Base-by-base conservation (phyloP, 2,113 vertebrate species). In the Myotis yumanensis region DNA sequence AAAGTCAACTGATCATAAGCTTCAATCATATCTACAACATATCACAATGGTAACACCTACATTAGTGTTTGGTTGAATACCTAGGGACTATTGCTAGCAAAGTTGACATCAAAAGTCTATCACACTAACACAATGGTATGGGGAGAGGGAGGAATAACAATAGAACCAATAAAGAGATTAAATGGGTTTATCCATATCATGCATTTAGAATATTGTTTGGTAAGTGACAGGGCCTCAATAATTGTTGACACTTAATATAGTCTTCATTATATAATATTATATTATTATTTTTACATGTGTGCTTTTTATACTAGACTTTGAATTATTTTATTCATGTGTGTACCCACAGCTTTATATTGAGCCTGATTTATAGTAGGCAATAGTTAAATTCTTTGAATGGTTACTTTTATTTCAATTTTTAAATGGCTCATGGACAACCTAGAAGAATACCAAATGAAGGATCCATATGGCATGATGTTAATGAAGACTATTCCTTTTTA, bases 151-250 rank as follows among this genome's bases (percentile, higher is more conserved):
- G 4, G 37, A 37, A 17, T 30, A 71, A 14, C 46, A 20, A 25
- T 14, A 71, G 28, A 89, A 82, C 9, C 17, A 37, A 69, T 25
- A 37, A 2, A 52, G 62, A 72, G 48, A 69, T 68, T 66, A 57
- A 46, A 71, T 57, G 25, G 37, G 20, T 73, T 76, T 92, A 52
- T 82, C 7, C 52, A 59, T 43, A 30, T 48, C 5, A n/a, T 20
- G 23, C 22, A 79, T 82, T 86, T 94, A 72, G 52, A 86, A 71
- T 62, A 66, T 46, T 32, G 11, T 91, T 89, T 86, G 84, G 15
- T 57, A 77, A 76, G 54, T 71, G 64, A 68, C 32, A 75, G 40
- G 11, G 1, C n/a, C 25, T 85, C 73, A 85, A 4, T 89, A 15
- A 75, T 43, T n/a, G 35, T 69, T 96, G 59, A 86, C 30, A 57